Base-by-base conservation (phyloP, 2,888 invertebrate genomes). In the Apoda limacodes region DNA sequence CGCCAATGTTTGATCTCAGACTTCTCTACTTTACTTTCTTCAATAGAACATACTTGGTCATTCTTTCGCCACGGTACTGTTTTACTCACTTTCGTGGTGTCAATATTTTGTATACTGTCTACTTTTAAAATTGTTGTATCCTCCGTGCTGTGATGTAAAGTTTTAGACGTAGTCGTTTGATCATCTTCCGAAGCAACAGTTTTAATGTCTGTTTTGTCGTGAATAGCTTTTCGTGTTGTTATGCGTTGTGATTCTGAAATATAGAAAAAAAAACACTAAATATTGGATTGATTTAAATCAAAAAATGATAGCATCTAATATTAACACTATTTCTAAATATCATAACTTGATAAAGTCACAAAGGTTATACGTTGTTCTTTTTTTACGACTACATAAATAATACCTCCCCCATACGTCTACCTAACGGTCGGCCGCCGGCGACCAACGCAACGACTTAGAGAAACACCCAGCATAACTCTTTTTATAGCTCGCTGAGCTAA, bases 21-120 rank as follows among this genome's bases (percentile, higher is more conserved):
- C 13, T 27, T 42, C 32, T 58, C 48, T 31, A 51, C 45, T 32
- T 40, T 45, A 14, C 21, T 25, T 5, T 25, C 15, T 31, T 46
- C 39, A 15, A 29, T 28, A 11, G 26, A 33, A 25, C 51, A 47
- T n/a, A 30, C 35, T 40, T 49, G 45, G 29, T 40, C 46, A 39
- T 54, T 51, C 30, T 40, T 58, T n/a, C 80, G 65, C 78, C 80
- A 80, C 2, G 78, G 78, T 4, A 66, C 60, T 25, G 49, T 49
- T 11, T 42, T 40, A 4, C 42, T 39, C 5, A 55, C 39, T 45
- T 57, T 60, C 37, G 50, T 69, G 4, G 58, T 55, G 32, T 71
- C 57, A 12, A 64, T 39, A 22, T 74, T 62, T 46, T 74, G 57
- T 27, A 53, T 32, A 37, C 58, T 60, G 40, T 69, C 46, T 19